Evolutionary conservation across 1,140 invertebrate species (phyloP).

Genomic region (Spodoptera litura): DNA sequence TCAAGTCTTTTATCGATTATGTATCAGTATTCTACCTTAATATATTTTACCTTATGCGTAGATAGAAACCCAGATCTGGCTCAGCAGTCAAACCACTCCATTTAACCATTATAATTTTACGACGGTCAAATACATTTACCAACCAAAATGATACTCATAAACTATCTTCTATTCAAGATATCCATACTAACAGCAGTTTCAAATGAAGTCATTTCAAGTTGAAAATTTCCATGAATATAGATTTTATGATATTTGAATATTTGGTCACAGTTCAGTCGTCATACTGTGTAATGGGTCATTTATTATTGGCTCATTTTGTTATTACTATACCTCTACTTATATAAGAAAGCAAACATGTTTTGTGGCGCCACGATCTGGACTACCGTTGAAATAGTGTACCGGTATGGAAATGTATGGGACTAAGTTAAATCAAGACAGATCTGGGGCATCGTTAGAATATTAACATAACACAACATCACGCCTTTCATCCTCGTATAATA

Average conservation of each 20-base stretch:
- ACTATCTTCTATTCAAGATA: constrained; percentile 11
- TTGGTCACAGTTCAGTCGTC: neutral
- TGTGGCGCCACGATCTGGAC: constrained; percentile 21
- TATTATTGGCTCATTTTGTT: neutral
- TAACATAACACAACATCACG: no score
- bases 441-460: no score
- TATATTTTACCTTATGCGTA: neutral
- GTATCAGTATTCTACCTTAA: no score
- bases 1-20: no score
- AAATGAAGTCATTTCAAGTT: constrained; percentile 41
- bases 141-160: constrained; percentile 37
- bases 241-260: constrained; percentile 47
- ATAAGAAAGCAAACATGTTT: neutral
- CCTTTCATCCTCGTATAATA: no score
- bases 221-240: constrained; percentile 36
- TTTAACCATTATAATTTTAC: neutral
- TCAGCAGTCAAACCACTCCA: neutral
- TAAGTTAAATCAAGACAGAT: neutral
- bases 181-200: constrained; percentile 23
- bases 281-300: constrained; percentile 28
- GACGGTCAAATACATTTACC: constrained; percentile 5
- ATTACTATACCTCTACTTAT: neutral
- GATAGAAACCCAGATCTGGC: neutral
- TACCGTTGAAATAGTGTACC: neutral
- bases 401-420: neutral